phyloP scores from a whole-genome alignment of 2,888 invertebrate genomes.

The Tipula confusa region DNA sequence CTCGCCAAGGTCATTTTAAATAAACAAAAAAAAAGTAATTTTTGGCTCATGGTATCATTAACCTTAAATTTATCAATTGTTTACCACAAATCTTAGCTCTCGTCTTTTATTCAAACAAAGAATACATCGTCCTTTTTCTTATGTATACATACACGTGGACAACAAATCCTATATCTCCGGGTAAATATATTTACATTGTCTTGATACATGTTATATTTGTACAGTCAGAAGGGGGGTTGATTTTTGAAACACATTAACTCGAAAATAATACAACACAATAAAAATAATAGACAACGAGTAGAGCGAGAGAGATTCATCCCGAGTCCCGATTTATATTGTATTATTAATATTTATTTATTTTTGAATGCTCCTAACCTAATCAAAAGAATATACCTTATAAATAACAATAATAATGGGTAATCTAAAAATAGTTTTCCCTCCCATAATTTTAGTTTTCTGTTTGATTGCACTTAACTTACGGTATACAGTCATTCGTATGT shows the following conservation, averaged over 20 bases:
- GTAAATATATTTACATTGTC: neutral
- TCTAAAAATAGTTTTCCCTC: neutral
- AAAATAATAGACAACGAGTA: neutral
- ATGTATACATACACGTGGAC: neutral
- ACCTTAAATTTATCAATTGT: neutral
- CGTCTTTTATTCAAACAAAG: neutral
- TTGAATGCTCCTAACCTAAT: neutral
- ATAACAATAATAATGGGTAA: neutral
- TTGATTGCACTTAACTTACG: slow-evolving; percentile 16
- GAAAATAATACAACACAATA: neutral
- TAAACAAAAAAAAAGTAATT: neutral
- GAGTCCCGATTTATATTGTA: neutral
- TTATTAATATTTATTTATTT: slow-evolving; percentile 12
- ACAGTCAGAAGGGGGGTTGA: neutral
- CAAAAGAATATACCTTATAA: neutral
- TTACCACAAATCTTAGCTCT: neutral
- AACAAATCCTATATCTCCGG: neutral
- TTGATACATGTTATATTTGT: neutral
- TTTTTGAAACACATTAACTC: neutral
- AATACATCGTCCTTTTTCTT: neutral
- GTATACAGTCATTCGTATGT: neutral
- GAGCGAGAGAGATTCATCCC: neutral
- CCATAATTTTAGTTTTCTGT: neutral
- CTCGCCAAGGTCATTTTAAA: no score
- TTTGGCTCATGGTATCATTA: neutral